A percentile compares a stretch with the other conserved stretches of the same genome.
Conservation (phyloP, 2,888 invertebrate species). For the Yponomeuta cagnagella region DNA sequence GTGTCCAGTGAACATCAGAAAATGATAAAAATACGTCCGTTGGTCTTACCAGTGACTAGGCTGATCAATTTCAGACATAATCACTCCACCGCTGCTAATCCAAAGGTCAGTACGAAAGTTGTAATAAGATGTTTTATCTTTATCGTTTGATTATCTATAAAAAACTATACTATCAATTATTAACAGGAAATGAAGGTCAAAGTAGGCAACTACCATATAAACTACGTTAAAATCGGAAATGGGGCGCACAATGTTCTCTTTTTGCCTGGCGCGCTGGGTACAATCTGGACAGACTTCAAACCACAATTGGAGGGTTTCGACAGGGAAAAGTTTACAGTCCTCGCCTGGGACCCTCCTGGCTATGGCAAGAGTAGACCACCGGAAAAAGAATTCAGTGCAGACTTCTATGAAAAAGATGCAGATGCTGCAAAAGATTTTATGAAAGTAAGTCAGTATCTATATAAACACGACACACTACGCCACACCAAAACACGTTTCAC, state of each 20-base stretch:
- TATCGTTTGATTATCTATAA: background rate
- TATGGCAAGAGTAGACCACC: conserved; percentile 91
- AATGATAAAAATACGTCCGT: conserved; percentile 5
- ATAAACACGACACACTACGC: too few relatives aligned
- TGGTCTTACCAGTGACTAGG: background rate
- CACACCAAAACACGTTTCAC: too few relatives aligned
- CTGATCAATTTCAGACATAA: conserved; percentile 13
- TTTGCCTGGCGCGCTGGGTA: conserved; percentile 88
- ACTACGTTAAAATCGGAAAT: conserved; percentile 76
- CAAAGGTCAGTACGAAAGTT: conserved; percentile 29
- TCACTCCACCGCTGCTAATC: conserved; percentile 30
- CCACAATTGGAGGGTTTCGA: conserved; percentile 83
- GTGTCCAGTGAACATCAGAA: background rate
- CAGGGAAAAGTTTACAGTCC: conserved; percentile 76
- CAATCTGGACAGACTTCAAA: conserved; percentile 88
- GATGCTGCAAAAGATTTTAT: conserved; percentile 81
- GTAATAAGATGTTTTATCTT: background rate
- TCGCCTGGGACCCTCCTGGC: conserved; percentile 91
- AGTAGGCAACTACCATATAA: conserved; percentile 74
- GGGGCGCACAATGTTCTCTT: conserved; percentile 79
- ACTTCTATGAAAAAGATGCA: conserved; percentile 87
- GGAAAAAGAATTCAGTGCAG: conserved; percentile 78
- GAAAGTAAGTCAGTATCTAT: conserved; percentile 60
- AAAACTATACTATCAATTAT: background rate
- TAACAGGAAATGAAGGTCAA: conserved; percentile 78